Percentiles rank a stretch among this genome's conserved stretches.
phyloP scores from a whole-genome alignment of 2,797 vertebrate genomes.

The Coendou prehensilis region DNA sequence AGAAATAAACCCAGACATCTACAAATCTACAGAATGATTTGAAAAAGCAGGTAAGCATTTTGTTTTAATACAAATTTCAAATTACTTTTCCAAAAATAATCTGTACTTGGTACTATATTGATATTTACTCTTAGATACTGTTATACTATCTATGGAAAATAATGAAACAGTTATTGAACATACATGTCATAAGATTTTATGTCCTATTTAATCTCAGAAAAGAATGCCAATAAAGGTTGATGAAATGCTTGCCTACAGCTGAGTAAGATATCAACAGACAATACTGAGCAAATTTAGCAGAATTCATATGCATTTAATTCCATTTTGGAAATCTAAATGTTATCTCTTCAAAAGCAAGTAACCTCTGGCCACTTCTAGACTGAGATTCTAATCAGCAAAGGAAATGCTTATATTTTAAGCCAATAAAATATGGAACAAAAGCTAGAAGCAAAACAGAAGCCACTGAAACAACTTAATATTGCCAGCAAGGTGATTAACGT shows the following conservation, averaged over 20 bases:
- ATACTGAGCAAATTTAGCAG: constrained; percentile 82
- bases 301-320: constrained; percentile 84
- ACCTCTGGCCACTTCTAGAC: constrained; percentile 69
- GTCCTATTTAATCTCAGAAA: constrained; percentile 88
- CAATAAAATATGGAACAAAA: constrained; percentile 77
- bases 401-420: constrained; percentile 77
- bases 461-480: constrained; percentile 42
- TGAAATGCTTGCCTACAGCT: constrained; percentile 87
- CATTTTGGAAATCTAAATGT: constrained; percentile 83
- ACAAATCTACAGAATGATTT: constrained; percentile 20
- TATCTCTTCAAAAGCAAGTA: constrained; percentile 72
- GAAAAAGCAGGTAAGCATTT: neutral
- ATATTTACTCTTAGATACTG: constrained; percentile 84
- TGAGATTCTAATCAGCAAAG: constrained; percentile 77
- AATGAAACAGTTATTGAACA: constrained; percentile 88
- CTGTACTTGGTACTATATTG: constrained; percentile 76
- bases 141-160: constrained; percentile 86
- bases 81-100: constrained; percentile 71
- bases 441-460: constrained; percentile 70
- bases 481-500: neutral
- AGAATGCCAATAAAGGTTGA: constrained; percentile 89
- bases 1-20: neutral
- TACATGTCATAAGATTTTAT: constrained; percentile 88
- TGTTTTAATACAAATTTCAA: constrained; percentile 63
- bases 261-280: constrained; percentile 84